Percentiles rank a stretch among this genome's conserved stretches.
phyloP scores from a whole-genome alignment of 2,113 vertebrate genomes.

The Sciurus niger region DNA sequence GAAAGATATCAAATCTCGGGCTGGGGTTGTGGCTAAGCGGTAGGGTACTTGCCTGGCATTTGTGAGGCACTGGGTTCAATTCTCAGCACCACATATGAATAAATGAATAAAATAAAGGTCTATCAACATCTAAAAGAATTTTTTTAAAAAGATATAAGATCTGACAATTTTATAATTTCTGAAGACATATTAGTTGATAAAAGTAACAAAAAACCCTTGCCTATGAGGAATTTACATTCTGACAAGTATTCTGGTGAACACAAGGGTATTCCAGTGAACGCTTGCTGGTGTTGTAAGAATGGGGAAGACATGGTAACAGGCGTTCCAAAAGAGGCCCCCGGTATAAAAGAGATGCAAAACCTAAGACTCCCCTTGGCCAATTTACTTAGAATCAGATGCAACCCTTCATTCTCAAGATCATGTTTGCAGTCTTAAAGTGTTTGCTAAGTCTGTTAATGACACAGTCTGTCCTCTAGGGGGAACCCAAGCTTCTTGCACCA shows the following conservation, averaged over 20 bases:
- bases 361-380: not conserved
- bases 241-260: not conserved
- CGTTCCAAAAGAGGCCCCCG: not conserved
- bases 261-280: not conserved
- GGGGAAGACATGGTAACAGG: not conserved
- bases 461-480: not conserved
- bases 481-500: not conserved
- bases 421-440: not conserved
- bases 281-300: not conserved
- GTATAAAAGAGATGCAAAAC: not conserved
- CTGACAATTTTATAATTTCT: not conserved
- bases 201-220: not conserved
- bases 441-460: not conserved
- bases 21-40: no score
- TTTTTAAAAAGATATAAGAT: not conserved
- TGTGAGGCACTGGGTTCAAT: no score
- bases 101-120: no score
- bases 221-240: not conserved
- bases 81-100: no score
- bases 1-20: not conserved
- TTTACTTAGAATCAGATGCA: not conserved
- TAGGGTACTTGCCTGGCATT: no score
- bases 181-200: not conserved
- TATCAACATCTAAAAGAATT: no score
- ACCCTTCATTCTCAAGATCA: not conserved